These are phyloP conservation scores for Poecilobothrus nobilitatus DNA, from an alignment of 2,888 invertebrate species.

Conservation along the genomic window DNA sequence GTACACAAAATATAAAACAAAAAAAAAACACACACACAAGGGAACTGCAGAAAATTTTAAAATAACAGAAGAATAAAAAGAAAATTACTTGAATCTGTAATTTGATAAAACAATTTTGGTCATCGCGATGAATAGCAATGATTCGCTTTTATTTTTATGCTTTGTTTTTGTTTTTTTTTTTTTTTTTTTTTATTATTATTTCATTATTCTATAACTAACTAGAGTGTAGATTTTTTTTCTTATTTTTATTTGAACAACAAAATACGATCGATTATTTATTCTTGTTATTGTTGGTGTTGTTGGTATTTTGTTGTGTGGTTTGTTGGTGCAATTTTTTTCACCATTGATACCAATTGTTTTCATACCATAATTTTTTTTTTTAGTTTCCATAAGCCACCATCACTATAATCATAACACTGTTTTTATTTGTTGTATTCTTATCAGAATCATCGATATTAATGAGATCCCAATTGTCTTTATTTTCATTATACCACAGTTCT, in stretches of 20 bases:
- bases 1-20: too few species aligned
- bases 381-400: background rate
- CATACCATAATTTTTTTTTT: background rate
- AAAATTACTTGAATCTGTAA: background rate
- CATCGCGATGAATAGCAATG: background rate
- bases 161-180: background rate
- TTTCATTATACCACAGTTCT: background rate
- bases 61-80: background rate
- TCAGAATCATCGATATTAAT: slow-evolving; percentile 4
- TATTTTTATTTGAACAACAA: background rate
- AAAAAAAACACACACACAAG: too few species aligned
- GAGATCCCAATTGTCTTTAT: slow-evolving; percentile 6
- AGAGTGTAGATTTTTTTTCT: background rate
- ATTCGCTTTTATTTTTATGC: background rate
- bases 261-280: background rate
- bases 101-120: background rate
- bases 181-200: background rate
- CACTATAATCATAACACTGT: background rate
- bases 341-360: background rate
- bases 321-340: slow-evolving; percentile 3
- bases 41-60: too few species aligned
- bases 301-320: background rate
- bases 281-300: background rate
- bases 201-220: background rate
- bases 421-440: background rate